Evolutionary conservation across 2,113 vertebrate species (phyloP).

Genomic region (Labeo rohita): DNA sequence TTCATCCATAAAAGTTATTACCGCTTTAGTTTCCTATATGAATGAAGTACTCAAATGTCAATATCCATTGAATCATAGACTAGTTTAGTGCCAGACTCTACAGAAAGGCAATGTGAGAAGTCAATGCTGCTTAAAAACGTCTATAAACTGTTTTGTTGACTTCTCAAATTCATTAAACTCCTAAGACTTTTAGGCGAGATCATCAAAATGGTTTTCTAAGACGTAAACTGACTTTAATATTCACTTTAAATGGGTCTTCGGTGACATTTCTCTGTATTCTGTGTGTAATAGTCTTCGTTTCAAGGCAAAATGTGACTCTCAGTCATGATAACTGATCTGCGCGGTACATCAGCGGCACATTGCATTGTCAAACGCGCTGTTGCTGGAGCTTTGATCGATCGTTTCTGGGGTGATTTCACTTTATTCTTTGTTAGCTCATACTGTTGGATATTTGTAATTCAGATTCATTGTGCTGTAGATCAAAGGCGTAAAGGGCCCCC

Average conservation of each 20-base stretch:
- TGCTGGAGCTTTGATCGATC: conserved; percentile 26
- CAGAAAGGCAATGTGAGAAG: background rate
- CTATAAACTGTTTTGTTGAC: conserved; percentile 8
- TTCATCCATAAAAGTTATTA: background rate
- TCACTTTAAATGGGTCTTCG: background rate
- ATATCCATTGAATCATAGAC: conserved; percentile 8
- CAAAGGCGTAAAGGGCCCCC: background rate
- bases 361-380: background rate
- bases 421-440: conserved; percentile 17
- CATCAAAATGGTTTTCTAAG: background rate
- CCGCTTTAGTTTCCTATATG: background rate
- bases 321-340: conserved; percentile 15
- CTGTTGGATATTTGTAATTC: conserved; percentile 27
- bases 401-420: conserved; percentile 13
- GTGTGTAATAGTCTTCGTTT: conserved; percentile 6
- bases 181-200: background rate
- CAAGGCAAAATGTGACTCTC: conserved; percentile 16
- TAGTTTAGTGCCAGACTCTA: background rate
- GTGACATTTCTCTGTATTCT: background rate
- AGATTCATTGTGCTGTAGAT: conserved; percentile 31
- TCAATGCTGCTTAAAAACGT: background rate
- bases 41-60: background rate
- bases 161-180: conserved; percentile 3
- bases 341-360: background rate
- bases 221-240: conserved; percentile 12